Evolutionary conservation across 2,888 invertebrate genomes (phyloP).

Genomic region (Theodoxus fluviatilis): DNA sequence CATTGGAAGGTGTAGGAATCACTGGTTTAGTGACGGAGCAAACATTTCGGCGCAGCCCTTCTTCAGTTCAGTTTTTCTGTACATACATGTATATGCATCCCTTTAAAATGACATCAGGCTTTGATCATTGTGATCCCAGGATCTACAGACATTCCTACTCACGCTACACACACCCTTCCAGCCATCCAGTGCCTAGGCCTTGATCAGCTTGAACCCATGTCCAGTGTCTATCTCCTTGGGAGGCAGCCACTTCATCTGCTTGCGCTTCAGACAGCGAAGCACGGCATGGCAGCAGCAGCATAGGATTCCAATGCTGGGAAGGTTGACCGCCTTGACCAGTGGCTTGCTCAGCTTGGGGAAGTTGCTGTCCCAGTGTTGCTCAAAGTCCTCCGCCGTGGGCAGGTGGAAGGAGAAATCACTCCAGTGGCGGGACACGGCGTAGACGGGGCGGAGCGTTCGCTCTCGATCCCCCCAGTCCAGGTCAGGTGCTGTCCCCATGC

Average conservation of each 20-base stretch:
- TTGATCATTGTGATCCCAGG: too few species aligned
- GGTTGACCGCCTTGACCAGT: conserved; percentile 52
- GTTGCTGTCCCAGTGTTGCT: conserved; percentile 58
- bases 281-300: conserved; percentile 56
- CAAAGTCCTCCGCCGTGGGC: conserved; percentile 58
- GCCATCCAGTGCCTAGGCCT: too few species aligned
- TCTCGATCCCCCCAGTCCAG: conserved; percentile 49
- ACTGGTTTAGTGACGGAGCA: too few species aligned
- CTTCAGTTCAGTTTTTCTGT: too few species aligned
- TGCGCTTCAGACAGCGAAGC: conserved; percentile 50
- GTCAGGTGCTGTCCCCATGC: conserved; percentile 44
- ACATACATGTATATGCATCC: too few species aligned
- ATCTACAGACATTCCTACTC: too few species aligned
- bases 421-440: conserved; percentile 58
- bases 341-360: conserved; percentile 57
- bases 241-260: conserved; percentile 58
- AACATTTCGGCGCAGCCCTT: too few species aligned
- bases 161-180: too few species aligned
- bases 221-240: conserved; percentile 61
- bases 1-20: too few species aligned
- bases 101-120: too few species aligned
- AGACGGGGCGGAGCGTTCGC: conserved; percentile 47
- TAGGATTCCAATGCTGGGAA: conserved; percentile 45
- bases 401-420: conserved; percentile 61
- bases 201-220: conserved; percentile 62